Evolutionary conservation across 2,888 invertebrate species (phyloP).

Genomic region (Neoascia interrupta): DNA sequence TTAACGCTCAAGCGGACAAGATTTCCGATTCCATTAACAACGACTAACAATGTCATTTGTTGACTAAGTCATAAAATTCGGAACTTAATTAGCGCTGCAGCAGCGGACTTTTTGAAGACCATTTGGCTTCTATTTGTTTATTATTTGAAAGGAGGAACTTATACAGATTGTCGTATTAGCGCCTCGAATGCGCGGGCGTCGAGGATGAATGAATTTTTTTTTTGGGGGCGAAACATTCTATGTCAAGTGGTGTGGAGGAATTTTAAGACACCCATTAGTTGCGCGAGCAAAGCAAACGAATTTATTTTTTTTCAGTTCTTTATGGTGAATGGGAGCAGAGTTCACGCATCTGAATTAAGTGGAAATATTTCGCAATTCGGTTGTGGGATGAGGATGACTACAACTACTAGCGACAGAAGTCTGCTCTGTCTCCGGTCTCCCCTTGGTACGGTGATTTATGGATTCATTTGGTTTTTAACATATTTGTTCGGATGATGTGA

Average conservation of each 20-base stretch:
- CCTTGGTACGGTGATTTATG: slow-evolving; percentile 53
- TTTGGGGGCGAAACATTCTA: slow-evolving; percentile 55
- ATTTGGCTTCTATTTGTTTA: slow-evolving; percentile 53
- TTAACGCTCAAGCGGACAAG: slow-evolving; percentile 5
- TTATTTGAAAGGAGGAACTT: slow-evolving; percentile 1
- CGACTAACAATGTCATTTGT: slow-evolving; percentile 66
- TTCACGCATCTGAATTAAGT: slow-evolving; percentile 68
- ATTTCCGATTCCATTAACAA: slow-evolving; percentile 52
- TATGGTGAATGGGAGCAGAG: slow-evolving; percentile 58
- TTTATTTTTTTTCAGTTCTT: slow-evolving; percentile 11
- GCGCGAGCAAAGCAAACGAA: not conserved
- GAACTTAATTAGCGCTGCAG: slow-evolving; percentile 54
- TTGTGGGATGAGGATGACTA: slow-evolving; percentile 19
- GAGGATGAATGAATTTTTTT: not conserved
- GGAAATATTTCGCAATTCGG: slow-evolving; percentile 66
- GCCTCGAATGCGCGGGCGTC: slow-evolving; percentile 29
- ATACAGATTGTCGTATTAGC: slow-evolving; percentile 19
- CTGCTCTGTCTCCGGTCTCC: not conserved
- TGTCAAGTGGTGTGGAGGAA: slow-evolving; percentile 68
- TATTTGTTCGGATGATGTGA: slow-evolving; percentile 58
- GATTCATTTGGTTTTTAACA: slow-evolving; percentile 65
- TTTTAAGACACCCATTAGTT: slow-evolving; percentile 63
- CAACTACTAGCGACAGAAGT: not conserved
- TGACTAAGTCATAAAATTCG: slow-evolving; percentile 63
- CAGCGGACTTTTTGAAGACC: slow-evolving; percentile 48